Base-by-base conservation (phyloP, 2,888 invertebrate species). In the Crocallis elinguaria region DNA sequence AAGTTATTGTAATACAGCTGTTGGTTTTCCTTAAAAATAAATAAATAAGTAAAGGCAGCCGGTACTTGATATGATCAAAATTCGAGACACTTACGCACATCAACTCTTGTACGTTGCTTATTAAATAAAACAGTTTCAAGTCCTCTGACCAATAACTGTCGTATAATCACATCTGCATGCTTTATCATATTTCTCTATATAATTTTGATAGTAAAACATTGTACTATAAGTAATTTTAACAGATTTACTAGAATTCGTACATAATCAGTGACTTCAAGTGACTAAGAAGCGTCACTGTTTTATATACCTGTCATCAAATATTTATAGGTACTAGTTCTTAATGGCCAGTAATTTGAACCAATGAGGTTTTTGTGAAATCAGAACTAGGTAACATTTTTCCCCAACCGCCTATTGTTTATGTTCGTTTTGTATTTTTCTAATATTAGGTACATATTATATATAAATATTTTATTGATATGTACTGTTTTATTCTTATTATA, bases 161-260 rank as follows among this genome's bases (percentile, higher is more conserved):
- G 76, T 52, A 75, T 57, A 45, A 75, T 54, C 42, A 55, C 66
- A 66, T 79, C 81, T 80, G 72, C 60, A 72, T 73, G 72, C 64
- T 75, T 70, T 82, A 73, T 79, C 88, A 88, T 87, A 79, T 83
- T 86, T 81, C 69, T 62, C 55, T 65, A 46, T 52, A 64, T 58
- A 66, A 66, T 67, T 72, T 71, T 59, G 61, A 62, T 45, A 52
- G 51, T 51, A 55, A 60, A 66, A 50, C 62, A 66, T 64, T 60
- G 49, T 62, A 58, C n/a, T 19, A 37, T 30, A 29, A 30, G 57
- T 54, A 33, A 56, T 60, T 53, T 58, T 35, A 17, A 50, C 2
- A 57, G 29, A 45, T 53, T 44, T 48, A 60, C 45, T 41, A 42
- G 37, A 17, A 49, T 19, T 42, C 39, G 25, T 56, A 45, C 57